Percentiles rank a stretch among this genome's conserved stretches.
These are phyloP conservation scores for Antheraea pernyi DNA, from an alignment of 1,140 invertebrate genomes.

Conservation along the genomic window DNA sequence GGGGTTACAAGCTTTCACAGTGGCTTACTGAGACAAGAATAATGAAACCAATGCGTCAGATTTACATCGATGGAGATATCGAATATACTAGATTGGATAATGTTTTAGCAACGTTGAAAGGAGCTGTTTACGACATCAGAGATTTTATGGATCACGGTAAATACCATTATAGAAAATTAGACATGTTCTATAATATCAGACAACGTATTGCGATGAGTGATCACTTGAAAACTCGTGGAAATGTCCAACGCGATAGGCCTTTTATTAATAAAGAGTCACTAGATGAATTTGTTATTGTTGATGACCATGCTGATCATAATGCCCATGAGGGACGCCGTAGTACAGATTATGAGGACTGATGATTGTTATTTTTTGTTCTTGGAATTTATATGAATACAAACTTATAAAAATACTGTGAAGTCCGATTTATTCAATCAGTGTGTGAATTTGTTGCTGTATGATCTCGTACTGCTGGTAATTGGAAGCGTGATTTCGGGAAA, in stretches of 20 bases:
- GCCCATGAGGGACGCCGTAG: no score
- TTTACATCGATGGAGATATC: constrained; percentile 21
- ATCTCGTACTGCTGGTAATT: no score
- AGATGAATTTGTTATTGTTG: background rate
- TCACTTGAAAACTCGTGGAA: background rate
- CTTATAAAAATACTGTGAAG: no score
- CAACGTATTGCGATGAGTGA: background rate
- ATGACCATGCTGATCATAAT: background rate
- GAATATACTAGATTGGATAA: constrained; percentile 33
- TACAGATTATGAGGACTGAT: background rate
- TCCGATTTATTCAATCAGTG: no score
- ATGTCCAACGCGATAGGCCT: background rate
- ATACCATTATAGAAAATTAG: constrained; percentile 32
- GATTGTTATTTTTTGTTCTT: background rate
- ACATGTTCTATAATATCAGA: constrained; percentile 35
- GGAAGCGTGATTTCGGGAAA: background rate
- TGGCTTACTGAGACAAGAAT: constrained; percentile 43
- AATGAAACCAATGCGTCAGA: constrained; percentile 9
- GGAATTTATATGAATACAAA: no score
- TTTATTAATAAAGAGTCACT: background rate
- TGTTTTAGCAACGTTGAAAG: constrained; percentile 34
- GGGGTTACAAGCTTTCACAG: constrained; percentile 31
- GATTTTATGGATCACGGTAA: constrained; percentile 38
- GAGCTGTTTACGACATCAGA: constrained; percentile 49
- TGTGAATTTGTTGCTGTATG: no score